Evolutionary conservation across 2,888 invertebrate species (phyloP).

Genomic region (Stenchaetothrips biformis): DNA sequence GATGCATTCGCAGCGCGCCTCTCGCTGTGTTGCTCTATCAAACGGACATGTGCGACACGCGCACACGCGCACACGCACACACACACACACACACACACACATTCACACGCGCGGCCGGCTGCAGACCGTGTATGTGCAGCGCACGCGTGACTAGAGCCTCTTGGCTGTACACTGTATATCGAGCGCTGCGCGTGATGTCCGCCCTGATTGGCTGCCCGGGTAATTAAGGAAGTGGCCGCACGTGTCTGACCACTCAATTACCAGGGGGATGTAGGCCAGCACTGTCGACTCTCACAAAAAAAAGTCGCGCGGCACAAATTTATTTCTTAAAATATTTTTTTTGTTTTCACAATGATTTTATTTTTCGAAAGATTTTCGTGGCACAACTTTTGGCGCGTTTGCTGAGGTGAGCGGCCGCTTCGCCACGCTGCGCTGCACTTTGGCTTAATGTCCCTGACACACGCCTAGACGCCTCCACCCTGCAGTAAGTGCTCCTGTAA

Average conservation of each 20-base stretch:
- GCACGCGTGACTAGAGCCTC: not conserved
- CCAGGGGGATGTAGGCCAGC: not conserved
- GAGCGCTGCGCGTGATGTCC: not conserved
- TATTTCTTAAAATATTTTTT: not conserved
- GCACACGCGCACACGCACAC: not conserved
- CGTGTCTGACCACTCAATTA: not conserved
- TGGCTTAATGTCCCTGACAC: too few relatives aligned
- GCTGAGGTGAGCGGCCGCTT: not conserved
- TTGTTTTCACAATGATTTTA: not conserved
- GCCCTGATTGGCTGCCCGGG: not conserved
- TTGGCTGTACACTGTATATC: not conserved
- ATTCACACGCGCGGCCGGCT: not conserved
- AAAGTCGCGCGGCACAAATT: not conserved
- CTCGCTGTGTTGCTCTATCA: too few relatives aligned
- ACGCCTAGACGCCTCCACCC: not conserved
- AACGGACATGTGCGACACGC: too few relatives aligned
- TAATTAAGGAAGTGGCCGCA: constrained; percentile 13
- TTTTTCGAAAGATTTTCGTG: not conserved
- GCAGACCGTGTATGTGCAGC: not conserved
- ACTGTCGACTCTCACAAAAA: not conserved
- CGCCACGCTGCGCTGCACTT: too few relatives aligned
- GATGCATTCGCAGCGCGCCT: too few relatives aligned
- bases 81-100: not conserved
- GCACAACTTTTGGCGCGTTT: not conserved
- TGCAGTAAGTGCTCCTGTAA: not conserved